These are phyloP conservation scores for Argyra leucocephala DNA, from an alignment of 2,888 invertebrate species.

Conservation along the genomic window DNA sequence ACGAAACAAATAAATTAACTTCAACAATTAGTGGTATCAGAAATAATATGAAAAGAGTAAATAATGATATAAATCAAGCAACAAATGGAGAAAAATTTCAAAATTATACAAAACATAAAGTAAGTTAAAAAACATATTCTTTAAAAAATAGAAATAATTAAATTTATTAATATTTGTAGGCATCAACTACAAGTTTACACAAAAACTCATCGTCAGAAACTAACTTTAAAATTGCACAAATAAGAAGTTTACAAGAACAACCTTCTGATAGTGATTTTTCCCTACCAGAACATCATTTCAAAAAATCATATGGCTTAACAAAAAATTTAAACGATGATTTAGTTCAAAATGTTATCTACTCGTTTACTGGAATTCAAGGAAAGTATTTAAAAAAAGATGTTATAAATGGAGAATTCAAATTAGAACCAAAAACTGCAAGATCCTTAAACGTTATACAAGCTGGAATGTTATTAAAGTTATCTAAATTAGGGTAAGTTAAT, in stretches of 20 bases:
- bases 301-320: not conserved
- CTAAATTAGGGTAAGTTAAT: constrained; percentile 78
- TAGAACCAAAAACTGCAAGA: constrained; percentile 49
- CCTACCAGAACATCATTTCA: constrained; percentile 11
- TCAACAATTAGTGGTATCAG: not conserved
- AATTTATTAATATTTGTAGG: constrained; percentile 7
- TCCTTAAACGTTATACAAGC: constrained; percentile 49
- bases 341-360: constrained; percentile 71
- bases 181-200: constrained; percentile 10
- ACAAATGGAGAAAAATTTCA: constrained; percentile 16
- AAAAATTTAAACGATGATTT: constrained; percentile 39
- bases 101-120: constrained; percentile 15
- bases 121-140: not conserved
- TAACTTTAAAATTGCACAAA: constrained; percentile 22
- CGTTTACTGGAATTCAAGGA: constrained; percentile 82
- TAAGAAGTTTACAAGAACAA: constrained; percentile 11
- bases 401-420: constrained; percentile 51
- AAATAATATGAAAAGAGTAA: not conserved
- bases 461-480: constrained; percentile 60
- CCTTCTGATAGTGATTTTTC: constrained; percentile 14
- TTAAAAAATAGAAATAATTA: not conserved
- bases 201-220: constrained; percentile 20
- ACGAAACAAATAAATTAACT: not conserved
- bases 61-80: not conserved
- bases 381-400: constrained; percentile 60